A percentile compares a stretch with the other conserved stretches of the same genome.
Evolutionary conservation across 2,888 invertebrate species (phyloP).

Genomic region (Rhingia campestris): DNA sequence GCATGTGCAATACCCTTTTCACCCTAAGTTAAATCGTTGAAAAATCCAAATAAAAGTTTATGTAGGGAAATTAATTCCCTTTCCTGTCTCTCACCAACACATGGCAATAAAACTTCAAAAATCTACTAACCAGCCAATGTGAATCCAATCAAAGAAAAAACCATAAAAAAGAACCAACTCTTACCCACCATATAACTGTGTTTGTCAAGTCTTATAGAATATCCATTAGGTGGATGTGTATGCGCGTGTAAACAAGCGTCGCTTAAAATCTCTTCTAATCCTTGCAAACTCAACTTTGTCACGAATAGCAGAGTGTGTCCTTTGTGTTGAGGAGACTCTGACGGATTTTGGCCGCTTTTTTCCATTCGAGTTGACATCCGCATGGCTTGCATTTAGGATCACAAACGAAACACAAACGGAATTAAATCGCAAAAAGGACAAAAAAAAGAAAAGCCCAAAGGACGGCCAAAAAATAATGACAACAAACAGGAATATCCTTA

Average conservation of each 20-base stretch:
- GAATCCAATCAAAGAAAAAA: slow-evolving; percentile 52
- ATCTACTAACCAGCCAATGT: slow-evolving; percentile 47
- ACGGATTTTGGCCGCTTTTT: slow-evolving; percentile 5
- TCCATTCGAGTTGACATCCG: slow-evolving; percentile 34
- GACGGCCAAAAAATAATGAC: slow-evolving; percentile 2
- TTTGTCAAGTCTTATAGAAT: background rate
- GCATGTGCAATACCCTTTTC: background rate
- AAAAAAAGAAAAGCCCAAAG: background rate
- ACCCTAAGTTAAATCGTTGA: background rate
- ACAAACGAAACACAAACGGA: slow-evolving; percentile 21
- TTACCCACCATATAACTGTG: background rate
- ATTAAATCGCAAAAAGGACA: slow-evolving; percentile 35
- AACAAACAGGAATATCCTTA: slow-evolving; percentile 33
- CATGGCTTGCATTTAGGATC: slow-evolving; percentile 37
- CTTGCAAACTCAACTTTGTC: slow-evolving; percentile 66
- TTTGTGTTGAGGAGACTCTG: slow-evolving; percentile 19
- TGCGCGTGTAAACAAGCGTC: slow-evolving; percentile 51
- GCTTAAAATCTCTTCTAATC: slow-evolving; percentile 64
- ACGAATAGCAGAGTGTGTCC: slow-evolving; percentile 43
- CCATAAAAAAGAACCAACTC: background rate
- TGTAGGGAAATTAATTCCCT: slow-evolving; percentile 53
- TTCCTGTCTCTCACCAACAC: background rate
- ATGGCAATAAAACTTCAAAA: slow-evolving; percentile 33
- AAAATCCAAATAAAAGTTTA: slow-evolving; percentile 46
- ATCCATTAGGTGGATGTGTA: slow-evolving; percentile 22